These are phyloP conservation scores for Neolamprologus cancellatus DNA, from an alignment of 2,113 vertebrate genomes.

Conservation along the genomic window DNA sequence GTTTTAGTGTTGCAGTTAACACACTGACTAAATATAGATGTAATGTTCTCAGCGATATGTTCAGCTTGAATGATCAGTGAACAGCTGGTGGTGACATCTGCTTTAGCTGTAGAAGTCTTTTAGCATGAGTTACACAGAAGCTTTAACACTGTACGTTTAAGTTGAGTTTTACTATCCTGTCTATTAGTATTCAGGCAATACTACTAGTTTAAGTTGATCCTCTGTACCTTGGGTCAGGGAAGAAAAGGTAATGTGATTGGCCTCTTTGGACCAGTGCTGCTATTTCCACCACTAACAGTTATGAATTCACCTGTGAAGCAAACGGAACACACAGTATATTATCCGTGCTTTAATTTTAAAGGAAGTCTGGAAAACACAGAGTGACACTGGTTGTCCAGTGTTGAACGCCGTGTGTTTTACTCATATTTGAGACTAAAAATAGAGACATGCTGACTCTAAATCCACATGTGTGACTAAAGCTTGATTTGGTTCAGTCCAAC, in stretches of 20 bases:
- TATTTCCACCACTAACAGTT: not conserved
- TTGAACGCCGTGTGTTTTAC: not conserved
- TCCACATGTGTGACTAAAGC: not conserved
- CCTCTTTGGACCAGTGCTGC: not conserved
- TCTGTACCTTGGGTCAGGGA: not conserved
- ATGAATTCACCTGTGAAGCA: not conserved
- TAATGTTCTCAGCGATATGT: not conserved
- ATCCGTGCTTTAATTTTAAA: not conserved
- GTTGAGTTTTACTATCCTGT: not conserved
- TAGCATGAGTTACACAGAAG: not conserved
- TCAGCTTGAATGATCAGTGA: not conserved
- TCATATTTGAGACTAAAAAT: not conserved
- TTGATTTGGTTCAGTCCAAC: not conserved
- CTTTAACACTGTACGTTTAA: not conserved
- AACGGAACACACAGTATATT: not conserved
- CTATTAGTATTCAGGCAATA: not conserved
- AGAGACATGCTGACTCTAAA: not conserved
- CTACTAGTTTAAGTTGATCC: not conserved
- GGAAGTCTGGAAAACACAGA: not conserved
- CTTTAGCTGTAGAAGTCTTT: not conserved
- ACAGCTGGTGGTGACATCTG: conserved; percentile 33
- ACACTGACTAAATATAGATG: not conserved
- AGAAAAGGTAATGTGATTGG: not conserved
- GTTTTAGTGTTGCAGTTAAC: not conserved
- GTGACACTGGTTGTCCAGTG: not conserved